Base-by-base conservation (phyloP, 1,140 invertebrate genomes). In the Camponotus vicinus region DNA sequence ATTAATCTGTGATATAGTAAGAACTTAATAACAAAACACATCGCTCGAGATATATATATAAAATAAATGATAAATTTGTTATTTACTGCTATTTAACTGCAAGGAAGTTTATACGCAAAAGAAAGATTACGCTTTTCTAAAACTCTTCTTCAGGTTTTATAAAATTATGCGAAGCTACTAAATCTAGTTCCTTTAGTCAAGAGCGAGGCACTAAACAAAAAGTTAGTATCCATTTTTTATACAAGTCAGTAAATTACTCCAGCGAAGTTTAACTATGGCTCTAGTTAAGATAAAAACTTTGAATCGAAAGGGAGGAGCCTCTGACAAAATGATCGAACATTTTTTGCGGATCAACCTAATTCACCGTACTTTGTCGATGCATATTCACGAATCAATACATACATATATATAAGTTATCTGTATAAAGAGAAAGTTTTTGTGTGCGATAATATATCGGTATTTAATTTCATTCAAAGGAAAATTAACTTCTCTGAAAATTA, bases 211-310 rank as follows among this genome's bases (percentile, higher is more conserved):
- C 78, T 73, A 83, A 83, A 83, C 69, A 61, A 55, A 83, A 45
- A 83, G 13, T 75, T 49, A 42, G 40, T 83, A 75, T 37, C 27
- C 69, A 75, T 83, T 83, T 63, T 83, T 83, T 83, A 83, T 77
- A 89, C 73, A 79, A 73, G 88, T 88, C 88, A 71, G 76, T 80
- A 89, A 89, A 89, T 87, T 90, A 61, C 69, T 78, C 75, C 86
- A 87, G 66, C 61, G 59, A 90, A 90, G 80, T 89, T 90, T 90
- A 90, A 87, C 80, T 86, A 45, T 61, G 49, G 64, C 70, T 89
- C 45, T 57, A 59, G 67, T 57, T 49, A 64, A 73, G 79, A 66
- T 57, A 49, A 42, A 70, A 90, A 90, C 86, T 90, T 87, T 66
- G 52, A 57, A 85, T 87, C 18, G 63, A 63, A 69, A 85, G 42